A percentile compares a stretch with the other conserved stretches of the same genome.
phyloP scores from a whole-genome alignment of 1,140 invertebrate species.

The Hesperophylax magnus region DNA sequence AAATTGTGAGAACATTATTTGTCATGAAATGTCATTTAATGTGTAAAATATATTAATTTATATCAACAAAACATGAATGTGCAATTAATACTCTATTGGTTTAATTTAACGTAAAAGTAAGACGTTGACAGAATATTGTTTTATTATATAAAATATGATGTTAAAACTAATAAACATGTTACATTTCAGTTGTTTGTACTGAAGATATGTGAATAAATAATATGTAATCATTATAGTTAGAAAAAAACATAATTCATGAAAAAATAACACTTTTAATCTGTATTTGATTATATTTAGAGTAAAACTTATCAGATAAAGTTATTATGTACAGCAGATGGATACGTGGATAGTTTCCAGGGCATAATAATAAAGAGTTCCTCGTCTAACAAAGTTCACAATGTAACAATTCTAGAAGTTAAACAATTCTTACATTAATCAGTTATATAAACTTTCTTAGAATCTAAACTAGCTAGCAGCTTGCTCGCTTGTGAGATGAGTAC shows the following conservation, averaged over 20 bases:
- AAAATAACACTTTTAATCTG: conserved; percentile 32
- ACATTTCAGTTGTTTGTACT: conserved; percentile 21
- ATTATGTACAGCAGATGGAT: conserved; percentile 49
- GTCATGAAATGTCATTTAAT: background rate
- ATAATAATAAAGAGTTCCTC: conserved; percentile 46
- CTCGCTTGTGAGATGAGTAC: conserved; percentile 45
- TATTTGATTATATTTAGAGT: conserved; percentile 30
- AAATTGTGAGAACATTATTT: too few species aligned
- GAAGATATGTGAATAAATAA: conserved; percentile 31
- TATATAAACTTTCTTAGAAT: conserved; percentile 56
- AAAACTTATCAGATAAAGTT: conserved; percentile 38
- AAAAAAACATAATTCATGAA: conserved; percentile 26
- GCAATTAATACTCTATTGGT: too few species aligned
- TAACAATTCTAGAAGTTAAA: conserved; percentile 56
- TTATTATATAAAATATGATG: conserved; percentile 17
- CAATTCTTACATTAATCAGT: conserved; percentile 51
- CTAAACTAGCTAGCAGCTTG: conserved; percentile 47
- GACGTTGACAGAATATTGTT: background rate
- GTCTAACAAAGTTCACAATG: conserved; percentile 52
- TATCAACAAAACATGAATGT: too few species aligned
- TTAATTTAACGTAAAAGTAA: too few species aligned
- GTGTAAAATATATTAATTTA: background rate
- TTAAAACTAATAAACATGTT: conserved; percentile 13
- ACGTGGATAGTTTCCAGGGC: conserved; percentile 17
- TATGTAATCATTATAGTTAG: conserved; percentile 15